These are phyloP conservation scores for Echeneis naucrates DNA, from an alignment of 2,797 vertebrate genomes.

Conservation along the genomic window DNA sequence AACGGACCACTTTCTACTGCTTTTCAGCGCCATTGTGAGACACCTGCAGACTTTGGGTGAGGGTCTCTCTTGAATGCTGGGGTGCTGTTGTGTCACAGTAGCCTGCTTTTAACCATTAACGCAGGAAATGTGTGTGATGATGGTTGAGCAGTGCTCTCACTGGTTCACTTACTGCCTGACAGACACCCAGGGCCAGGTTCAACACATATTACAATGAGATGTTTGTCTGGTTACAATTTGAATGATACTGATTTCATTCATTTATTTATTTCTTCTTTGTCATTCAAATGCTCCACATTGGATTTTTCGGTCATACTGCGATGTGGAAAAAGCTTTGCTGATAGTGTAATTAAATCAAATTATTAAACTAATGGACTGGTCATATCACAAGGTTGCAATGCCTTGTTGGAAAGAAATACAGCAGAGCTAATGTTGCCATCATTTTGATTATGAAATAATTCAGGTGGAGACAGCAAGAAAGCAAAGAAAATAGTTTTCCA, in stretches of 20 bases:
- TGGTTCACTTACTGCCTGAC: background rate
- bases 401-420: constrained; percentile 3
- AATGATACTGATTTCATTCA: background rate
- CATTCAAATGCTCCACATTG: no score
- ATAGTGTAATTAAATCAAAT: background rate
- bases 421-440: background rate
- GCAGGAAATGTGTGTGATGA: background rate
- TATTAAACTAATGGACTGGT: background rate
- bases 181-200: background rate
- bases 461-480: background rate
- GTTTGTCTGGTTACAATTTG: background rate
- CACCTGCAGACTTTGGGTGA: constrained; percentile 16
- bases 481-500: background rate
- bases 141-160: background rate
- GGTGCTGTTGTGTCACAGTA: constrained; percentile 3
- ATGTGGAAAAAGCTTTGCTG: background rate
- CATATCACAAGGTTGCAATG: background rate
- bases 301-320: background rate
- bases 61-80: background rate
- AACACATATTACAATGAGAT: background rate
- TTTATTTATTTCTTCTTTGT: background rate
- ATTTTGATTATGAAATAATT: background rate
- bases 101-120: background rate
- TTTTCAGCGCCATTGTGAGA: constrained; percentile 18
- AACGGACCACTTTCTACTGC: background rate